Evolutionary conservation across 2,113 vertebrate genomes (phyloP).

Genomic region (Cercocebus atys): DNA sequence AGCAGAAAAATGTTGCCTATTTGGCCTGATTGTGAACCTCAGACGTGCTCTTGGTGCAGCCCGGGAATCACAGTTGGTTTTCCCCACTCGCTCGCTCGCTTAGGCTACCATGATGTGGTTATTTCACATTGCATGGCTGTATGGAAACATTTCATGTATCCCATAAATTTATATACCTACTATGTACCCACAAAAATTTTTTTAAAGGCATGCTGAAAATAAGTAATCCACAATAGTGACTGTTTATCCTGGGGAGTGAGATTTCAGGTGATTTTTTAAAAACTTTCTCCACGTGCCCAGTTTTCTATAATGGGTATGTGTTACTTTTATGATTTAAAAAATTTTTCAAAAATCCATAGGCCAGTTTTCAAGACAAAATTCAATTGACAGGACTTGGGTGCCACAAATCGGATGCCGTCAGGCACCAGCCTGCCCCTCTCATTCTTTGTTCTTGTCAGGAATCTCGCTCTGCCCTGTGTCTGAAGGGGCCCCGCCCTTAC

Average conservation of each 20-base stretch:
- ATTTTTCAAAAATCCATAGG: neutral
- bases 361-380: neutral
- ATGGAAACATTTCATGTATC: too few species aligned
- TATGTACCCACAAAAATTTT: too few species aligned
- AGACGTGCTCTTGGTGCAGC: neutral
- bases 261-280: neutral
- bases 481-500: constrained; percentile 77
- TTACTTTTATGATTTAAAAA: neutral
- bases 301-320: neutral
- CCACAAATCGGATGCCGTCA: neutral
- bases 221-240: neutral
- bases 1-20: neutral
- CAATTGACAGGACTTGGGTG: neutral
- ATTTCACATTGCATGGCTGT: too few species aligned
- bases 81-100: neutral
- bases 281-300: neutral
- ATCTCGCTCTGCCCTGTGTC: neutral
- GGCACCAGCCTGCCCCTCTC: neutral
- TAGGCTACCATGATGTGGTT: neutral
- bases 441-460: neutral
- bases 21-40: neutral
- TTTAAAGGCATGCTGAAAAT: neutral
- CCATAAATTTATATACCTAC: too few species aligned
- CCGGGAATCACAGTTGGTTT: neutral
- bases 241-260: neutral